phyloP scores from a whole-genome alignment of 2,113 vertebrate genomes.

The Crotalus horridus region DNA sequence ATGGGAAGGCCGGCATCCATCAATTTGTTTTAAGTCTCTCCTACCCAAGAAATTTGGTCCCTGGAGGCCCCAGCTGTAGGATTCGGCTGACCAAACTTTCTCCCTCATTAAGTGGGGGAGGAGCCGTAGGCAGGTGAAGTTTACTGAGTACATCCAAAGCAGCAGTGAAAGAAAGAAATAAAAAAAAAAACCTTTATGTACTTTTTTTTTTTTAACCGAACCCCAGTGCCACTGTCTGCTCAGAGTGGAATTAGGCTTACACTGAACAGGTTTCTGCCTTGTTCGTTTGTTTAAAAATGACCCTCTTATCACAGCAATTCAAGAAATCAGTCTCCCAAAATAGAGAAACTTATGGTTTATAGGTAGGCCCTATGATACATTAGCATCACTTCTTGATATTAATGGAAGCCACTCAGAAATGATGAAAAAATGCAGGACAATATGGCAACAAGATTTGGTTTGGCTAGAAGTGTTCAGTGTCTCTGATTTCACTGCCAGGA shows the following conservation, averaged over 20 bases:
- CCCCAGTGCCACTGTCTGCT: conserved; percentile 62
- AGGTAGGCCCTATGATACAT: neutral
- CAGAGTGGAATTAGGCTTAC: conserved; percentile 66
- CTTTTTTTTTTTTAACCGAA: conserved; percentile 62
- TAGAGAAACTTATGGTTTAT: conserved; percentile 29
- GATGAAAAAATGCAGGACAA: conserved; percentile 15
- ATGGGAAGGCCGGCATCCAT: conserved; percentile 87
- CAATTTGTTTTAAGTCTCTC: conserved; percentile 89
- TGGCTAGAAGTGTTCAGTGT: neutral
- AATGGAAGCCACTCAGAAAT: conserved; percentile 22
- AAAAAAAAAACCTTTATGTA: conserved; percentile 77
- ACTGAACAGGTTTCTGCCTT: conserved; percentile 60
- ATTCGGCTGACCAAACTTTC: conserved; percentile 99
- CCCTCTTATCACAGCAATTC: conserved; percentile 54
- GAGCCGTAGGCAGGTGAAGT: conserved; percentile 97
- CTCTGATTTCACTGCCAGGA: conserved; percentile 49
- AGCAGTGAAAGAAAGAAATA: conserved; percentile 93
- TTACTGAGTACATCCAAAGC: conserved; percentile 97
- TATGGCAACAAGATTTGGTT: neutral
- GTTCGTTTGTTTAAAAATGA: conserved; percentile 17
- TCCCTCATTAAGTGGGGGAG: conserved; percentile 99
- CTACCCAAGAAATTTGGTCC: conserved; percentile 99
- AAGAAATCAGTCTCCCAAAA: neutral
- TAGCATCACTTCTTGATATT: conserved; percentile 9
- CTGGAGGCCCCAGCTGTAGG: conserved; percentile 98